These are phyloP conservation scores for Melipona beecheii DNA, from an alignment of 2,888 invertebrate genomes.

Conservation along the genomic window DNA sequence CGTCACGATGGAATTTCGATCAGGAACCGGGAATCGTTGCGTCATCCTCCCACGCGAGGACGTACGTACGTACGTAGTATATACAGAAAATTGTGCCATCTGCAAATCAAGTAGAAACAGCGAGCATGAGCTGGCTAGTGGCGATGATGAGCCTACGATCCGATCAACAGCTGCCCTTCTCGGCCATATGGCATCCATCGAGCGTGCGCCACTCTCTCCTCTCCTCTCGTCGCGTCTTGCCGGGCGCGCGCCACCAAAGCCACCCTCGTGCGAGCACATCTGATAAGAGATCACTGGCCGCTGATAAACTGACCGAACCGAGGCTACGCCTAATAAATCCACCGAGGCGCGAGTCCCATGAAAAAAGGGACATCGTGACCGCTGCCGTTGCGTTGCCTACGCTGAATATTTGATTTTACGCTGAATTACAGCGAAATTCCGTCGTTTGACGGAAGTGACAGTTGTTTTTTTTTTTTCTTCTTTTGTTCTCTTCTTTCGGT, in stretches of 20 bases:
- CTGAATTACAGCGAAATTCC: slow-evolving; percentile 5
- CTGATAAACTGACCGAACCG: slow-evolving; percentile 68
- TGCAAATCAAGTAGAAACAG: slow-evolving; percentile 73
- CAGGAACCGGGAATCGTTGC: slow-evolving; percentile 45
- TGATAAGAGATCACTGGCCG: slow-evolving; percentile 76
- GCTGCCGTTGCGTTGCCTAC: neutral
- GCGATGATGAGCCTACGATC: slow-evolving; percentile 74
- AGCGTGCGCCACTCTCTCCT: slow-evolving; percentile 49
- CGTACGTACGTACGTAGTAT: slow-evolving; percentile 21
- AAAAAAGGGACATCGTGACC: slow-evolving; percentile 10
- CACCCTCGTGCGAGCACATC: slow-evolving; percentile 72
- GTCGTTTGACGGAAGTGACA: slow-evolving; percentile 27
- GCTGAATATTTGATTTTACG: slow-evolving; percentile 24
- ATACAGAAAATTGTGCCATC: slow-evolving; percentile 65
- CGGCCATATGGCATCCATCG: slow-evolving; percentile 80
- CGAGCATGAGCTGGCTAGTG: slow-evolving; percentile 67
- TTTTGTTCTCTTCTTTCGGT: neutral
- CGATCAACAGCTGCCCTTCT: slow-evolving; percentile 75
- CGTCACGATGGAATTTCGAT: slow-evolving; percentile 42
- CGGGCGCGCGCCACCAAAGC: slow-evolving; percentile 36
- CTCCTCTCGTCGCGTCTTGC: neutral
- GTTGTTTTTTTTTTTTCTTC: slow-evolving; percentile 13
- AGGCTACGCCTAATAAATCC: slow-evolving; percentile 65
- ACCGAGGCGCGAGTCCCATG: slow-evolving; percentile 34
- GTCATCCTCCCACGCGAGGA: slow-evolving; percentile 64